A percentile compares a stretch with the other conserved stretches of the same genome.
These are phyloP conservation scores for Strongylocentrotus purpuratus DNA, from an alignment of 35 echinoderm and acorn worm species.

Conservation along the genomic window DNA sequence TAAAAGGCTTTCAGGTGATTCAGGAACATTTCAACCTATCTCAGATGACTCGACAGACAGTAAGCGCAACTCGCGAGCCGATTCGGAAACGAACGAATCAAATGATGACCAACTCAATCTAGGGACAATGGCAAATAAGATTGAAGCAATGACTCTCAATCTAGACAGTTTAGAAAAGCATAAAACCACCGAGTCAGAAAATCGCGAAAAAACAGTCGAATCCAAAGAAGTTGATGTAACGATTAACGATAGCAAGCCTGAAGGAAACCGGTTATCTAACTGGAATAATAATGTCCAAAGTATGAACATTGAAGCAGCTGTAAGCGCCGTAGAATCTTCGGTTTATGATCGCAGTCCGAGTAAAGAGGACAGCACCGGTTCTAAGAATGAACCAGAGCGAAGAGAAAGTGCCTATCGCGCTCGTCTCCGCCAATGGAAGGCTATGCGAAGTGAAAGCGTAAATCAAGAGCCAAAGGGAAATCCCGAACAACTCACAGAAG, in stretches of 20 bases:
- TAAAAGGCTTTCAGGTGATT: constrained; percentile 5
- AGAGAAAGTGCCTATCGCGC: constrained; percentile 21
- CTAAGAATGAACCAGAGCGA: constrained; percentile 43
- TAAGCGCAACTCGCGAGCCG: neutral
- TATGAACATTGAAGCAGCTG: constrained; percentile 63
- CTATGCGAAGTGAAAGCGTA: constrained; percentile 33
- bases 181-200: neutral
- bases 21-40: constrained; percentile 25
- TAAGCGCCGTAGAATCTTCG: constrained; percentile 59
- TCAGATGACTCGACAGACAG: neutral
- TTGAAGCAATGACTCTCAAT: neutral
- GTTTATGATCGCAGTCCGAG: constrained; percentile 37
- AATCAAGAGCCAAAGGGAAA: constrained; percentile 27
- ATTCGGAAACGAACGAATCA: neutral
- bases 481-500: neutral
- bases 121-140: neutral
- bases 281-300: constrained; percentile 62
- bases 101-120: neutral
- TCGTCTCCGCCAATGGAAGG: constrained; percentile 42
- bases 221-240: constrained; percentile 43
- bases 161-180: neutral
- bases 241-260: neutral
- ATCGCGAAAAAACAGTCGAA: constrained; percentile 8
- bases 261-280: neutral
- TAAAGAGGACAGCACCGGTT: neutral